Evolutionary conservation across 37 sponge, comb jelly and placozoan genomes (phyloP).

Genomic region (Cladorhizidae sp.): DNA sequence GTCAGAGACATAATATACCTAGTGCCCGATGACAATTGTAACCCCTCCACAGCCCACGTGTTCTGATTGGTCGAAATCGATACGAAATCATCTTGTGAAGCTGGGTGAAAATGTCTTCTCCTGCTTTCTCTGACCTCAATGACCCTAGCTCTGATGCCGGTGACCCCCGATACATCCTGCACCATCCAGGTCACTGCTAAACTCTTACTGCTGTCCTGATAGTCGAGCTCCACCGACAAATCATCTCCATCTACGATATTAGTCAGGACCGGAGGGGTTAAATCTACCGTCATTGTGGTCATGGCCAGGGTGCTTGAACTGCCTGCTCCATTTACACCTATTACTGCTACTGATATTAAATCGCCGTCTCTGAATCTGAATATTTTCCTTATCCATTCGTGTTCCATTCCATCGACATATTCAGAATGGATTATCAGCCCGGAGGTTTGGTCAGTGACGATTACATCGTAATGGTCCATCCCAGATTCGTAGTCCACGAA

Average conservation of each 20-base stretch:
- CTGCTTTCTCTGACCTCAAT: slow-evolving; percentile 49
- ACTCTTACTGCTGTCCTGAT: slow-evolving; percentile 8
- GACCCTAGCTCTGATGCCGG: slow-evolving; percentile 26
- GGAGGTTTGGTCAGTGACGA: slow-evolving; percentile 6
- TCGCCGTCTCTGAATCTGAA: slow-evolving; percentile 67
- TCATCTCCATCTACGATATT: slow-evolving; percentile 39
- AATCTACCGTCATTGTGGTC: slow-evolving; percentile 55
- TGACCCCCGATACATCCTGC: slow-evolving; percentile 47
- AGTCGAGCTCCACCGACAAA: slow-evolving; percentile 17
- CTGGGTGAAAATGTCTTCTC: slow-evolving; percentile 24
- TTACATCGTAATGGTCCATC: slow-evolving; percentile 56
- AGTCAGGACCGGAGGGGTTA: slow-evolving; percentile 59
- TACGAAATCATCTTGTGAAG: background rate
- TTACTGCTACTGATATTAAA: slow-evolving; percentile 28
- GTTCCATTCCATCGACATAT: background rate
- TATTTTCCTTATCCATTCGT: slow-evolving; percentile 5
- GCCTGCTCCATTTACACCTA: slow-evolving; percentile 68
- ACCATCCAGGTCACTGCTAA: slow-evolving; percentile 44
- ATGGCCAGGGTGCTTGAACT: slow-evolving; percentile 15
- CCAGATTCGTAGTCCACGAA: slow-evolving; percentile 76
- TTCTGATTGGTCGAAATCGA: background rate
- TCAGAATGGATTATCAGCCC: background rate
- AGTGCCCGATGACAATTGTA: slow-evolving; percentile 24
- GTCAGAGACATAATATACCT: slow-evolving; percentile 36
- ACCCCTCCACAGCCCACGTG: slow-evolving; percentile 4